Evolutionary conservation across 2,797 vertebrate species (phyloP).

Genomic region (Notamacropus eugenii): DNA sequence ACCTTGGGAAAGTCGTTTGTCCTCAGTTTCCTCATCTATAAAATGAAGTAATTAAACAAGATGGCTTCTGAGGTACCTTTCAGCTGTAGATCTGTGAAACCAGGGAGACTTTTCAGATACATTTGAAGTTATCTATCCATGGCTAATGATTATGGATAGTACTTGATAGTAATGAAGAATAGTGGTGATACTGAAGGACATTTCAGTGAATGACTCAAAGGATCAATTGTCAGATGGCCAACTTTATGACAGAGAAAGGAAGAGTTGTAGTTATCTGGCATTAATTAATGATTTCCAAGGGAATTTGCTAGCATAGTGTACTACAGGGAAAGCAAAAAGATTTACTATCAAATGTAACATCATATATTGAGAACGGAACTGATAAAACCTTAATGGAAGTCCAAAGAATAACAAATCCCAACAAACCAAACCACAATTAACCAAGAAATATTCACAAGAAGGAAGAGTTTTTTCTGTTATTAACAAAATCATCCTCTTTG

Average conservation of each 20-base stretch:
- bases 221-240: neutral
- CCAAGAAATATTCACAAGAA: conserved; percentile 8
- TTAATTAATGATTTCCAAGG: neutral
- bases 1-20: neutral
- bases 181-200: neutral
- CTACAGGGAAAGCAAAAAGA: conserved; percentile 20
- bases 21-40: neutral
- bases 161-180: neutral
- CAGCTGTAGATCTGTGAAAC: neutral
- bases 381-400: conserved; percentile 23
- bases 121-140: neutral
- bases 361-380: fast-evolving
- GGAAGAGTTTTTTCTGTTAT: conserved; percentile 8
- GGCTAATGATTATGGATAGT: neutral
- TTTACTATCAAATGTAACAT: conserved; percentile 33
- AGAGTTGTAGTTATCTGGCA: neutral
- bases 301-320: neutral
- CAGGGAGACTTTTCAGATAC: neutral
- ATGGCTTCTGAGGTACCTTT: neutral
- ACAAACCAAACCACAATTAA: conserved; percentile 8
- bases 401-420: neutral
- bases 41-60: neutral
- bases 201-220: conserved; percentile 9
- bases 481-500: neutral
- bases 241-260: conserved; percentile 25